Conservation (phyloP, 2,888 invertebrate species). For the Ommatoiulus sabulosus region DNA sequence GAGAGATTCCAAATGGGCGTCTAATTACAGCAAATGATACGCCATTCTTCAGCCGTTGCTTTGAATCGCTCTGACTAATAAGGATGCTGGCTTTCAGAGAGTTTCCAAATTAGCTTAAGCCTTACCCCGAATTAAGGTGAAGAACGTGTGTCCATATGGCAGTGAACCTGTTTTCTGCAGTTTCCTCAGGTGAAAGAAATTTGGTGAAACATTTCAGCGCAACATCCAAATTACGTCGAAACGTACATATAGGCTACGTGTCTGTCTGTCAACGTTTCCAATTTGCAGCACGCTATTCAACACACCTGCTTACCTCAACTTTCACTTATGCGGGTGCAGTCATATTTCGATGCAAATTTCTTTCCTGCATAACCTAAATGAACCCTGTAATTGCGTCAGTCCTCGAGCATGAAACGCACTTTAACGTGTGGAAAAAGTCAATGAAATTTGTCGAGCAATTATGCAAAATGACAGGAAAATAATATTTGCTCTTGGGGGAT, state of each 20-base stretch:
- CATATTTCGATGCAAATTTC: not conserved
- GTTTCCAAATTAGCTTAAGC: not conserved
- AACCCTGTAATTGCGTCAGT: not conserved
- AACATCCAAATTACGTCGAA: not conserved
- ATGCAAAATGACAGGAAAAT: slow-evolving; percentile 24
- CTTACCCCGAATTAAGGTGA: not conserved
- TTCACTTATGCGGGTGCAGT: not conserved
- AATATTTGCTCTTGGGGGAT: not conserved
- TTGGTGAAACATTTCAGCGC: not conserved
- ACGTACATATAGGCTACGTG: not conserved
- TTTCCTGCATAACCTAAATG: not conserved
- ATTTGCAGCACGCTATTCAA: not conserved
- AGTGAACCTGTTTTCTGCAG: not conserved
- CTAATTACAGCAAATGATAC: slow-evolving; percentile 24
- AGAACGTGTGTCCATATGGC: not conserved
- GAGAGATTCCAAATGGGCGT: not conserved
- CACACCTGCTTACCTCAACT: not conserved
- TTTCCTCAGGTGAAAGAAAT: not conserved
- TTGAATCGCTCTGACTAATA: not conserved
- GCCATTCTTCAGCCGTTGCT: not conserved
- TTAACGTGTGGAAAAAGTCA: not conserved
- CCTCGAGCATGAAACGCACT: slow-evolving; percentile 11
- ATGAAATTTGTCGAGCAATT: not conserved
- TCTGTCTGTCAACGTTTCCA: not conserved
- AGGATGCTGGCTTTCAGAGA: not conserved